Conservation (phyloP, 2,888 invertebrate species). For the Fragum whitleyi region DNA sequence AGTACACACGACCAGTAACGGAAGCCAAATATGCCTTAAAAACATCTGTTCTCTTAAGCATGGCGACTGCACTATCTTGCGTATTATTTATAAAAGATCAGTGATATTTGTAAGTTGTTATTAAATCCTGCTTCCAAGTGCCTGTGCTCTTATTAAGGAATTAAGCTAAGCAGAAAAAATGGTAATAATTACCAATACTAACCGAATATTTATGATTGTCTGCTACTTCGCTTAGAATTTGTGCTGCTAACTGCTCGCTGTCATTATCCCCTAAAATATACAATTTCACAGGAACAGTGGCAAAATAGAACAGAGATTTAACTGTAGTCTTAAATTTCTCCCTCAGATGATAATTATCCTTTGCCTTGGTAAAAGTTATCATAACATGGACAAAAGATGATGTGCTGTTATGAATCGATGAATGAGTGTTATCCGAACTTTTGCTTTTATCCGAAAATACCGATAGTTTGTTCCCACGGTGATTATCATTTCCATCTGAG, state of each 20-base stretch:
- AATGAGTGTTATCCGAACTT: background rate
- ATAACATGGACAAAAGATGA: conserved; percentile 64
- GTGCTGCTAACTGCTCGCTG: conserved; percentile 77
- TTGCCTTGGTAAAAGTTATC: conserved; percentile 74
- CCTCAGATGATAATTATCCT: conserved; percentile 66
- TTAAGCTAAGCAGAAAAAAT: too few relatives aligned
- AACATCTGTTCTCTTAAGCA: too few relatives aligned
- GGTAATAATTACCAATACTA: too few relatives aligned
- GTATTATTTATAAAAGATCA: too few relatives aligned
- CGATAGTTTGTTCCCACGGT: background rate
- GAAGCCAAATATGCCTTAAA: too few relatives aligned
- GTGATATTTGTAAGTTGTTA: too few relatives aligned
- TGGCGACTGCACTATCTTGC: too few relatives aligned
- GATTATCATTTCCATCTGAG: background rate
- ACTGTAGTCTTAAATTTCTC: conserved; percentile 71
- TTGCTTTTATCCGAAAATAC: background rate
- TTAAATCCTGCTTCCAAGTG: too few relatives aligned
- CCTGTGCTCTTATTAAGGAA: too few relatives aligned
- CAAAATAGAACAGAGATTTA: conserved; percentile 65
- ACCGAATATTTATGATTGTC: conserved; percentile 39
- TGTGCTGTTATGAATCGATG: too few relatives aligned
- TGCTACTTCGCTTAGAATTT: conserved; percentile 65
- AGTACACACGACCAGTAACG: too few relatives aligned
- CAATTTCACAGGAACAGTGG: conserved; percentile 65
- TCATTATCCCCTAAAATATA: conserved; percentile 80